These are phyloP conservation scores for Anastrepha ludens DNA, from an alignment of 1,140 invertebrate genomes.

Conservation along the genomic window DNA sequence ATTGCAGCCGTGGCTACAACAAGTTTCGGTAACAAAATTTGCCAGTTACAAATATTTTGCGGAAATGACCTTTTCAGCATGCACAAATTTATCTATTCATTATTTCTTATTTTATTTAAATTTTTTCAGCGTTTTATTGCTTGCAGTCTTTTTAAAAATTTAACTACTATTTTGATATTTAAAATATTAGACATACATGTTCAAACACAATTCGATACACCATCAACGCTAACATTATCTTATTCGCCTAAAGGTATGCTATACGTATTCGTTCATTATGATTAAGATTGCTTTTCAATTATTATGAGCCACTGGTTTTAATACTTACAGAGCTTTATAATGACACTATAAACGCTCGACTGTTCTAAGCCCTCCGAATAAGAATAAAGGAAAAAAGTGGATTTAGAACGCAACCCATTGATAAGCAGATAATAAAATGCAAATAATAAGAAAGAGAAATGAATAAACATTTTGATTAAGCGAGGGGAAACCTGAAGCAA, in stretches of 20 bases:
- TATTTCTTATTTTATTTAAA: neutral
- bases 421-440: too few relatives aligned
- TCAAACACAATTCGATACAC: constrained; percentile 56
- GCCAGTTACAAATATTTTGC: too few relatives aligned
- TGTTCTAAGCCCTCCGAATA: too few relatives aligned
- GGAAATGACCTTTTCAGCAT: too few relatives aligned
- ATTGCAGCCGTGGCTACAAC: too few relatives aligned
- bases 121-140: constrained; percentile 71
- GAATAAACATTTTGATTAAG: too few relatives aligned
- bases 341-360: too few relatives aligned
- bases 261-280: neutral
- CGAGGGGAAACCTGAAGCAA: too few relatives aligned
- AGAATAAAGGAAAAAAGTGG: too few relatives aligned
- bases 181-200: neutral
- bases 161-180: constrained; percentile 59
- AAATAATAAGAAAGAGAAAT: too few relatives aligned
- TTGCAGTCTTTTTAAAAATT: constrained; percentile 71
- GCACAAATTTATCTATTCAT: neutral
- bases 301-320: neutral
- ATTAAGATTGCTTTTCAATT: constrained; percentile 46
- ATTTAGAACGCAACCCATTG: too few relatives aligned
- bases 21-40: too few relatives aligned
- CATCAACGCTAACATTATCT: neutral
- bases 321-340: neutral
- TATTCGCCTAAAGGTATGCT: constrained; percentile 63